phyloP scores from a whole-genome alignment of 1,140 invertebrate genomes.

The Orussus abietinus region DNA sequence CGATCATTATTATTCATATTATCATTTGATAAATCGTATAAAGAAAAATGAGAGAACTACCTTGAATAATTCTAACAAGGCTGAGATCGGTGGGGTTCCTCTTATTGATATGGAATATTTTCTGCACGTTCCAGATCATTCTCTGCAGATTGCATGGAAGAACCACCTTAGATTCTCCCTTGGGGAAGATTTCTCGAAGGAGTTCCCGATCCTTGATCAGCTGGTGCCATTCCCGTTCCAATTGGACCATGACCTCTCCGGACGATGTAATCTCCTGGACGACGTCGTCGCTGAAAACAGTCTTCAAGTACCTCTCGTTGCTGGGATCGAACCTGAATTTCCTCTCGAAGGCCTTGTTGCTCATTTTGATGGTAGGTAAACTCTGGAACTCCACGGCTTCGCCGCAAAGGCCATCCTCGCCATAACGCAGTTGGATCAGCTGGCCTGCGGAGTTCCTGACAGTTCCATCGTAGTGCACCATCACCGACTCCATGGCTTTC shows the following conservation, averaged over 20 bases:
- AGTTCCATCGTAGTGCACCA: constrained; percentile 98
- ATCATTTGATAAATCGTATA: background rate
- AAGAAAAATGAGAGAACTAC: constrained; percentile 32
- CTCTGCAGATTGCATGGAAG: constrained; percentile 95
- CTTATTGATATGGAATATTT: constrained; percentile 98
- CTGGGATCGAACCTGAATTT: constrained; percentile 95
- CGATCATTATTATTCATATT: constrained; percentile 1
- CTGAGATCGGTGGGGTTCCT: constrained; percentile 89
- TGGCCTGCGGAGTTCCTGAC: constrained; percentile 94
- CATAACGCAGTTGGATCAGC: constrained; percentile 96
- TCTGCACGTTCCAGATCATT: constrained; percentile 99
- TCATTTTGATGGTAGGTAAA: constrained; percentile 92
- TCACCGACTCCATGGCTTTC: constrained; percentile 99
- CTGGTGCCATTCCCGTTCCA: constrained; percentile 96
- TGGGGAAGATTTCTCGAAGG: constrained; percentile 81
- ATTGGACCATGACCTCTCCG: constrained; percentile 78
- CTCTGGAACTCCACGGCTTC: constrained; percentile 95
- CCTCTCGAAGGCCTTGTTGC: constrained; percentile 92
- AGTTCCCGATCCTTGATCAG: constrained; percentile 81
- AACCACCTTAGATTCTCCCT: constrained; percentile 86
- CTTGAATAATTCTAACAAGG: constrained; percentile 86
- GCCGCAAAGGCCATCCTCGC: constrained; percentile 95
- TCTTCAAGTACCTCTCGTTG: constrained; percentile 88
- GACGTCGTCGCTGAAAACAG: constrained; percentile 92
- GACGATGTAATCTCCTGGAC: constrained; percentile 90